These are phyloP conservation scores for Elanoides forficatus DNA, from an alignment of 2,113 vertebrate species.

Conservation along the genomic window DNA sequence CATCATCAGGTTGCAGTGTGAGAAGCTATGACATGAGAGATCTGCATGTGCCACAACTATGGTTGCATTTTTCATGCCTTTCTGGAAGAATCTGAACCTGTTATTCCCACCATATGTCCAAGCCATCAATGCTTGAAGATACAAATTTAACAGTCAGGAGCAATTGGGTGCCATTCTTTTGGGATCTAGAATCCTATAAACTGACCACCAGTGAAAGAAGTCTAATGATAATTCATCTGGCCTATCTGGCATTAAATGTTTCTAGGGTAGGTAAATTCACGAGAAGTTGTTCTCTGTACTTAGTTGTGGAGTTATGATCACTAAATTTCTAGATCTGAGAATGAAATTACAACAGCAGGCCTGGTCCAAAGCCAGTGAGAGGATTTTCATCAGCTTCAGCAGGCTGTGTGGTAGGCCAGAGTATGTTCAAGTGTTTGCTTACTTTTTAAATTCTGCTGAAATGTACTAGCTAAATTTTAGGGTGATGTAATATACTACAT, in stretches of 20 bases:
- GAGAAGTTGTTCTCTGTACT: neutral
- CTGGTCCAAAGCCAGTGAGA: neutral
- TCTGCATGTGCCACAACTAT: neutral
- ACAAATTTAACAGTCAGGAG: neutral
- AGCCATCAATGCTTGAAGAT: neutral
- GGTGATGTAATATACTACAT: neutral
- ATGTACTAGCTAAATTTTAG: neutral
- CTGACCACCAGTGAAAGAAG: neutral
- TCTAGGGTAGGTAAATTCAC: neutral
- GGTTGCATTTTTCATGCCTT: neutral
- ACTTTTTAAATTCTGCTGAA: neutral
- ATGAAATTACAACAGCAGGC: neutral
- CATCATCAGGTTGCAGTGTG: neutral
- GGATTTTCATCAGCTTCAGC: neutral
- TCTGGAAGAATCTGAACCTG: neutral
- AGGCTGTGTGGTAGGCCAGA: neutral
- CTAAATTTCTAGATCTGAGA: neutral
- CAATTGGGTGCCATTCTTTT: neutral
- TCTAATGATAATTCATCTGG: neutral
- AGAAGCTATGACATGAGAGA: neutral
- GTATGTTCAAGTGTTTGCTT: neutral
- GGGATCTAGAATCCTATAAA: neutral
- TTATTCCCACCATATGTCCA: fast-evolving
- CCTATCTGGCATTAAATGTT: neutral
- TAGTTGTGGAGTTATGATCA: neutral